phyloP scores from a whole-genome alignment of 2,888 invertebrate genomes.

The Zhengitettix transpicula region DNA sequence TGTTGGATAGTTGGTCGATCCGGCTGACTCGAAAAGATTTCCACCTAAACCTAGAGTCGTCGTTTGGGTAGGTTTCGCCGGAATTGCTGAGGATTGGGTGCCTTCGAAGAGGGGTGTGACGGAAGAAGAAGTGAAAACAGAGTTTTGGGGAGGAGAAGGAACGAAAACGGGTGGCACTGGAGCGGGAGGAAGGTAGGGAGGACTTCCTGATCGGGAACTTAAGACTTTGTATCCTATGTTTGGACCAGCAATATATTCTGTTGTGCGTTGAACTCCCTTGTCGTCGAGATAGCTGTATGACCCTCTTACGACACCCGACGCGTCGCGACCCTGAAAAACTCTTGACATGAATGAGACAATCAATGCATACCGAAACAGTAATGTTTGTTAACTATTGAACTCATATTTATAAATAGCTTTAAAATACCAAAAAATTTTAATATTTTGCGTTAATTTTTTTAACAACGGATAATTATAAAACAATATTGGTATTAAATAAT shows the following conservation, averaged over 20 bases:
- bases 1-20: no score
- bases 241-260: slow-evolving; percentile 64
- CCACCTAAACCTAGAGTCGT: no score
- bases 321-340: slow-evolving; percentile 3
- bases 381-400: no score
- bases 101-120: background rate
- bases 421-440: no score
- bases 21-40: no score
- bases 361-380: no score
- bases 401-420: no score
- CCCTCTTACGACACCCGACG: slow-evolving; percentile 50
- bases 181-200: slow-evolving; percentile 30
- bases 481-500: no score
- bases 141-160: slow-evolving; percentile 15
- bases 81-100: background rate
- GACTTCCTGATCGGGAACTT: background rate
- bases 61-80: no score
- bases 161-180: slow-evolving; percentile 25
- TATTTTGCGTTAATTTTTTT: no score
- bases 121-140: background rate
- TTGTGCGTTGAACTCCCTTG: slow-evolving; percentile 57
- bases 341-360: no score
- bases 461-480: no score
- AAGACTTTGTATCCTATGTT: slow-evolving; percentile 60
- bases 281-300: slow-evolving; percentile 65